These are phyloP conservation scores for Eulimnadia texana DNA, from an alignment of 1,140 invertebrate species.

Conservation along the genomic window DNA sequence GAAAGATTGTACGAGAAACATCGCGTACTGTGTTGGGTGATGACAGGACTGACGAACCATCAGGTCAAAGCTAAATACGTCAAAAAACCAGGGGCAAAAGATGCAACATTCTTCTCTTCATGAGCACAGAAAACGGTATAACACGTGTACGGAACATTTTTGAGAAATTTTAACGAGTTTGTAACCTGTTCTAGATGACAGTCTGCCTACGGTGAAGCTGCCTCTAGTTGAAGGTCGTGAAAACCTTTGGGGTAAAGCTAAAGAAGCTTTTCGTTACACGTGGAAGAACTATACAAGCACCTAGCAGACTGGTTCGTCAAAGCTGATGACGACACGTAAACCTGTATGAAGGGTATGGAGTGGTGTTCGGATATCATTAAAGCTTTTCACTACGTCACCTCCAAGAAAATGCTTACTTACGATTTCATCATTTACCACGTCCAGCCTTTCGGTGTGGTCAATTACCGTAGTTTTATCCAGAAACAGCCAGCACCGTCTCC, in stretches of 20 bases:
- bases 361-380: slow-evolving; percentile 93
- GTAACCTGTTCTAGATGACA: slow-evolving; percentile 24
- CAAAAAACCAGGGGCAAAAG: slow-evolving; percentile 87
- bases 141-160: not conserved
- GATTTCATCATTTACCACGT: slow-evolving; percentile 94
- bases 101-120: slow-evolving; percentile 78
- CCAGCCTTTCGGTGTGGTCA: slow-evolving; percentile 56
- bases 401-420: slow-evolving; percentile 87
- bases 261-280: slow-evolving; percentile 78
- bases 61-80: slow-evolving; percentile 78
- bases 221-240: slow-evolving; percentile 70
- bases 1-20: slow-evolving; percentile 26
- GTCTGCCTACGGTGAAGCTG: slow-evolving; percentile 32
- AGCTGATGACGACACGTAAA: slow-evolving; percentile 87
- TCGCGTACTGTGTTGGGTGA: slow-evolving; percentile 85
- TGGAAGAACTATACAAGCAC: slow-evolving; percentile 64
- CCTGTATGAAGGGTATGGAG: slow-evolving; percentile 81
- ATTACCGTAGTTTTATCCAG: not conserved
- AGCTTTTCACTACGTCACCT: slow-evolving; percentile 89
- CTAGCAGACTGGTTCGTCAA: slow-evolving; percentile 90
- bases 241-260: slow-evolving; percentile 88
- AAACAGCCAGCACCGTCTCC: not conserved
- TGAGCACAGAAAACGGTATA: slow-evolving; percentile 63
- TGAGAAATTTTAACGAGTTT: not conserved
- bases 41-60: slow-evolving; percentile 83